Conservation (phyloP, 2,797 vertebrate genomes). For the Echeneis naucrates region DNA sequence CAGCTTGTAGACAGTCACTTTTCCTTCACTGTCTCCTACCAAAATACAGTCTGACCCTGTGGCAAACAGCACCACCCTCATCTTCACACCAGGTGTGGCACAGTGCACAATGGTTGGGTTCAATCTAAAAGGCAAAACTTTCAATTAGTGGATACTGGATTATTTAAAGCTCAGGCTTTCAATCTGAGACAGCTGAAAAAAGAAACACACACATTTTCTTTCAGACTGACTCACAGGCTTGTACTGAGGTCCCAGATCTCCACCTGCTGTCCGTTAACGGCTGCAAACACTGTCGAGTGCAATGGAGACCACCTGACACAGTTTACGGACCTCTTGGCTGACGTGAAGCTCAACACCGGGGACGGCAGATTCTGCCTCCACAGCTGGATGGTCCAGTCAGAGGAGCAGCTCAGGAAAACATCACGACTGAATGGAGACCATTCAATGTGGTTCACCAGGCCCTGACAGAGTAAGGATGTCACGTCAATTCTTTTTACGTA, state of each 20-base stretch:
- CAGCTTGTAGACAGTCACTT: slow-evolving; percentile 87
- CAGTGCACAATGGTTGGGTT: slow-evolving; percentile 80
- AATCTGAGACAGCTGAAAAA: neutral
- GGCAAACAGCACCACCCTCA: slow-evolving; percentile 87
- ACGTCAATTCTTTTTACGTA: neutral
- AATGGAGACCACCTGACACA: slow-evolving; percentile 88
- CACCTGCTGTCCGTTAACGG: slow-evolving; percentile 80
- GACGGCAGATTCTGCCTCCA: slow-evolving; percentile 84
- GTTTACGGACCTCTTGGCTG: slow-evolving; percentile 78
- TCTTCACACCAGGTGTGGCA: slow-evolving; percentile 74
- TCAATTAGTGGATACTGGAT: neutral
- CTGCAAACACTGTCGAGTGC: slow-evolving; percentile 85
- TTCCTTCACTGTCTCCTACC: slow-evolving; percentile 88
- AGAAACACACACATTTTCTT: neutral
- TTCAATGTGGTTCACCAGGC: slow-evolving; percentile 86
- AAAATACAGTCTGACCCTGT: slow-evolving; percentile 85
- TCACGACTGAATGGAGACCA: slow-evolving; percentile 89
- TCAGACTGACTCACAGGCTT: slow-evolving; percentile 84
- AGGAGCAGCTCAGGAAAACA: slow-evolving; percentile 92
- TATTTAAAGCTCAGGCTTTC: neutral
- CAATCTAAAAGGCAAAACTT: slow-evolving; percentile 75
- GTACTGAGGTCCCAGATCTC: slow-evolving; percentile 92
- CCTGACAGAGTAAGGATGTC: slow-evolving; percentile 72
- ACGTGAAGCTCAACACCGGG: slow-evolving; percentile 84
- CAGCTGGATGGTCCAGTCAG: slow-evolving; percentile 90